Evolutionary conservation across 2,888 invertebrate genomes (phyloP).

Genomic region (Notodonta dromedarius): DNA sequence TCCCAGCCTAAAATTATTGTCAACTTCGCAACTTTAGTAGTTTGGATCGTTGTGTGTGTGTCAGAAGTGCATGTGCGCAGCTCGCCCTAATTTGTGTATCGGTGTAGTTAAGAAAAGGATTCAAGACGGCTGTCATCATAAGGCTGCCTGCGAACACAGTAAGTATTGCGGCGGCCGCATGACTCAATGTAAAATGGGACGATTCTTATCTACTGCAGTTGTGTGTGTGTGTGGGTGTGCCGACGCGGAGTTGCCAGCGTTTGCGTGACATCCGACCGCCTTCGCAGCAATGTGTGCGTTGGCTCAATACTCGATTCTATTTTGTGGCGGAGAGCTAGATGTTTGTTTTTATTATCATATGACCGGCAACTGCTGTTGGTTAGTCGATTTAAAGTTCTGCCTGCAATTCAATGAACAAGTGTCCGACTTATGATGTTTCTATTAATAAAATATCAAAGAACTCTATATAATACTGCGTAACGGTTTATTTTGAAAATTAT

Average conservation of each 20-base stretch:
- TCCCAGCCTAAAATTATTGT: constrained; percentile 43
- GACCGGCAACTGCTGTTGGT: constrained; percentile 68
- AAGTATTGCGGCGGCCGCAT: constrained; percentile 76
- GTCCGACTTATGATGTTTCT: not conserved
- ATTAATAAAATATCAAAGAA: not conserved
- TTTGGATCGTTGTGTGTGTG: constrained; percentile 55
- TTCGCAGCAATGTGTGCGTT: constrained; percentile 63
- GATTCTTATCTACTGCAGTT: constrained; percentile 77
- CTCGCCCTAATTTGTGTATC: constrained; percentile 67
- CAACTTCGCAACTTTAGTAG: constrained; percentile 41
- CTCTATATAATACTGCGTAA: not conserved
- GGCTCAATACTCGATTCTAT: constrained; percentile 82
- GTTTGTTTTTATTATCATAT: constrained; percentile 84
- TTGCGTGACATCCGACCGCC: constrained; percentile 78
- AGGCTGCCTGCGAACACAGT: constrained; percentile 83
- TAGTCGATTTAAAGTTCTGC: constrained; percentile 30
- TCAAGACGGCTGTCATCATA: constrained; percentile 83
- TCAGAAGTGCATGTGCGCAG: constrained; percentile 70
- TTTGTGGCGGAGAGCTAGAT: constrained; percentile 78
- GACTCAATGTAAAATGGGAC: constrained; percentile 83
- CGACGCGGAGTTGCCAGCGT: constrained; percentile 51
- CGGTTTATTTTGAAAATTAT: not conserved
- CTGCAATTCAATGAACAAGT: constrained; percentile 13
- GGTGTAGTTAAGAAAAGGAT: constrained; percentile 67
- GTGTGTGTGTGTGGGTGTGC: constrained; percentile 64